Evolutionary conservation across 2,888 invertebrate genomes (phyloP).

Genomic region (Tipula lateralis): DNA sequence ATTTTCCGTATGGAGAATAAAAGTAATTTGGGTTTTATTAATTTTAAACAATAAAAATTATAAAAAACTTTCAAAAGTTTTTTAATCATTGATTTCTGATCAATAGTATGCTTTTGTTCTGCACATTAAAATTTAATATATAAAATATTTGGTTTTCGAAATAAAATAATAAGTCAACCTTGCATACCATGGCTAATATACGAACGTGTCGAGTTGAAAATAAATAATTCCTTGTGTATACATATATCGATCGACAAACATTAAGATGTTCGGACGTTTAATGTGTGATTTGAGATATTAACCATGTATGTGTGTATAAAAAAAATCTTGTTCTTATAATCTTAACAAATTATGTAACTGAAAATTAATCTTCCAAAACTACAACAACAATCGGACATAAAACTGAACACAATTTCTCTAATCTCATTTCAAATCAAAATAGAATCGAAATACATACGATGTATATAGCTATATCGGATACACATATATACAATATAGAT

Average conservation of each 20-base stretch:
- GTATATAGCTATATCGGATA: neutral
- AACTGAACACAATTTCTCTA: neutral
- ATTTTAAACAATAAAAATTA: conserved; percentile 4
- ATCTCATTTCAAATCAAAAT: neutral
- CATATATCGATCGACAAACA: neutral
- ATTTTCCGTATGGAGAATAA: neutral
- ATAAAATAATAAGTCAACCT: neutral
- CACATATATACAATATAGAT: neutral
- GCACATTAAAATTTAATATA: neutral
- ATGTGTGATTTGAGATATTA: neutral
- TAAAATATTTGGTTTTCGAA: neutral
- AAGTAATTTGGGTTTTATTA: neutral
- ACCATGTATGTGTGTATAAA: too few relatives aligned
- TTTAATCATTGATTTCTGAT: neutral
- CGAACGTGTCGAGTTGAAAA: neutral
- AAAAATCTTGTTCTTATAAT: neutral
- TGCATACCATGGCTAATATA: neutral
- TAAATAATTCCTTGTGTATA: neutral
- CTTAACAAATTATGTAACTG: neutral
- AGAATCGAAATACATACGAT: neutral
- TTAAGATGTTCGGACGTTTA: neutral
- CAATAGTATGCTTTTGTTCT: conserved; percentile 1
- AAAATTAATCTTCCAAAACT: neutral
- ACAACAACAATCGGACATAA: neutral
- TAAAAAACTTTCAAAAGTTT: neutral